Base-by-base conservation (phyloP, 1,140 invertebrate species). In the Trypoxylus dichotomus region DNA sequence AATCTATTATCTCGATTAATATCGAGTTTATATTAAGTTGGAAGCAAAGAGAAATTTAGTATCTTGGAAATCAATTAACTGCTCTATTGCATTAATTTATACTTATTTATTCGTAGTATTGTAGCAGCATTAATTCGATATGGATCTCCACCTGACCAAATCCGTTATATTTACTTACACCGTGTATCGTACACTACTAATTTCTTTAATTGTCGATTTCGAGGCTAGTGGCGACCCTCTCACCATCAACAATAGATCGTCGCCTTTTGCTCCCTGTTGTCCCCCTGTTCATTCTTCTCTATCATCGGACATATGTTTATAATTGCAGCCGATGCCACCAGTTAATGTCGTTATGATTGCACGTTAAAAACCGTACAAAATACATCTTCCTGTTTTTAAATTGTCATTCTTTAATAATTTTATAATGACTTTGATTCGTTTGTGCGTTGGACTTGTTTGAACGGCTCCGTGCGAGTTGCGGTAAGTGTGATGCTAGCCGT, bases 351-450 rank as follows among this genome's bases (percentile, higher is more conserved):
- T 84, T 85, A 85, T 85, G 84, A 85, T 85, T 85, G 81, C 82
- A 84, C 79, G 81, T 80, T 83, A 84, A 85, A 85, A 85, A 85
- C 81, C 83, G 79, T 83, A 84, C 82, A 84, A 85, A 83, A 83
- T 79, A 82, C 80, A 79, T 83, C 83, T 85, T 85, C 84, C 84
- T 85, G 84, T 83, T 84, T 81, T 81, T 80, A 83, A 85, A 85
- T 84, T 83, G 83, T 85, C 84, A 83, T 84, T 84, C 82, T 85
- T 85, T 85, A 83, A 83, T 85, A 84, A 84, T 84, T 82, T 83
- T 82, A 82, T 84, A 84, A 84, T 83, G 81, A 84, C 79, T 77
- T 76, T 41, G 37, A 76, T 76, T 60, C 29, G 75, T 68, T 68
- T 68, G 19, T 68, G 60, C 60, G 60, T 68, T 58, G 74, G 19